Base-by-base conservation (phyloP, 23 tunicate species). In the Ascidia mentula region DNA sequence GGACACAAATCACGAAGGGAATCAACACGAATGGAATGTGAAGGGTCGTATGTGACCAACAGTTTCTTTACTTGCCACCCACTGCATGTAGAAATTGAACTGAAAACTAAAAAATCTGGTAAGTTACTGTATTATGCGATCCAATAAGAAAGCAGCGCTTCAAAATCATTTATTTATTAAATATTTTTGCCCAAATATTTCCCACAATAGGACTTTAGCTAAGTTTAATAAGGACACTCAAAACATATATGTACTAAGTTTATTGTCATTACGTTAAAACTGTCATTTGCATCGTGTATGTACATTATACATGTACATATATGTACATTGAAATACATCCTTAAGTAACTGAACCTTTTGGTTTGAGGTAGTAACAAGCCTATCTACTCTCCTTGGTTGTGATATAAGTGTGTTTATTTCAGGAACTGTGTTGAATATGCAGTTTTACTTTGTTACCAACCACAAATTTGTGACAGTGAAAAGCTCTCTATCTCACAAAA, bases 381-480 rank as follows among this genome's bases (percentile, higher is more conserved):
- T n/a, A n/a, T n/a, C n/a, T n/a, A n/a, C n/a, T n/a, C n/a, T n/a
- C n/a, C n/a, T n/a, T n/a, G n/a, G n/a, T n/a, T n/a, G n/a, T n/a
- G n/a, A n/a, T n/a, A n/a, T n/a, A n/a, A n/a, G n/a, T 69, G 13
- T 30, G 32, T 34, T 79, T 60, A n/a, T 30, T 0, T 9, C 80
- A 86, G 90, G 80, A 0, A 69, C 84, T 2, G n/a, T 36, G 0
- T 28, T 86, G 69, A 28, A 45, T 9, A 13, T 86, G 75, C 80
- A 73, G 73, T 86, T 86, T 79, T 72, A 53, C 20, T 86, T 69
- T 36, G 32, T 79, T 17, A 79, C 80, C 7, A 79, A 65, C 22
- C 90, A 79, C 5, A 74, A 80, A 26, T 36, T 82, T 69, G 86
- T 86, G 37, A 36, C 78, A 31, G 80, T 84, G 17, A 30, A 45